phyloP scores from a whole-genome alignment of 2,888 invertebrate genomes.

The Tetrapedia diversipes region DNA sequence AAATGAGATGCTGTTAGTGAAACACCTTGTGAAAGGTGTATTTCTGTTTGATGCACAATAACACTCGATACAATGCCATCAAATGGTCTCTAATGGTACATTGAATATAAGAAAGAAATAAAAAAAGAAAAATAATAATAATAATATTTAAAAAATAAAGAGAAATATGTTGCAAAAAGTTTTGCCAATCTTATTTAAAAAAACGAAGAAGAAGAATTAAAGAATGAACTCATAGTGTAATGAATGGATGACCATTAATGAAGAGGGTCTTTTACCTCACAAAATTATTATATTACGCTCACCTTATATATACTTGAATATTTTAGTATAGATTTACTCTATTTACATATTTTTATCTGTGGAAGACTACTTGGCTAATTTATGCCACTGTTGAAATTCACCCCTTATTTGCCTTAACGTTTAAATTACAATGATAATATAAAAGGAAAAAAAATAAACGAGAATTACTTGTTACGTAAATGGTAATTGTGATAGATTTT shows the following conservation, averaged over 20 bases:
- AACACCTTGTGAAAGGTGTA: conserved; percentile 67
- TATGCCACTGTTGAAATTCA: conserved; percentile 83
- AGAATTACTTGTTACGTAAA: conserved; percentile 82
- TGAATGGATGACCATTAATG: conserved; percentile 77
- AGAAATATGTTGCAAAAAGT: conserved; percentile 72
- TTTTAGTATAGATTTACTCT: conserved; percentile 84
- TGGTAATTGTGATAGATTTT: conserved; percentile 87
- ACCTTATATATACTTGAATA: conserved; percentile 82
- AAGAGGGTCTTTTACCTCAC: conserved; percentile 81
- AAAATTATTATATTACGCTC: conserved; percentile 81
- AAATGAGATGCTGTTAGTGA: conserved; percentile 54
- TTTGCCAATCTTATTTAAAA: conserved; percentile 74
- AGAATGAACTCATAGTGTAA: conserved; percentile 73
- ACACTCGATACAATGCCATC: conserved; percentile 63
- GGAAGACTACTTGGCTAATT: conserved; percentile 83
- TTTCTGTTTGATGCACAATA: conserved; percentile 76
- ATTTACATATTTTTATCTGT: conserved; percentile 83
- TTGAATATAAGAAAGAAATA: conserved; percentile 68
- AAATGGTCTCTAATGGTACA: conserved; percentile 72
- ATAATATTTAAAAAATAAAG: conserved; percentile 39
- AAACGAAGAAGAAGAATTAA: conserved; percentile 46
- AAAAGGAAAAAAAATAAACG: conserved; percentile 69
- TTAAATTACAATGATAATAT: conserved; percentile 82
- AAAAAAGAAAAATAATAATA: conserved; percentile 7
- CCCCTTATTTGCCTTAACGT: conserved; percentile 83